Conservation (phyloP, 2,888 invertebrate species). For the Belgica antarctica region DNA sequence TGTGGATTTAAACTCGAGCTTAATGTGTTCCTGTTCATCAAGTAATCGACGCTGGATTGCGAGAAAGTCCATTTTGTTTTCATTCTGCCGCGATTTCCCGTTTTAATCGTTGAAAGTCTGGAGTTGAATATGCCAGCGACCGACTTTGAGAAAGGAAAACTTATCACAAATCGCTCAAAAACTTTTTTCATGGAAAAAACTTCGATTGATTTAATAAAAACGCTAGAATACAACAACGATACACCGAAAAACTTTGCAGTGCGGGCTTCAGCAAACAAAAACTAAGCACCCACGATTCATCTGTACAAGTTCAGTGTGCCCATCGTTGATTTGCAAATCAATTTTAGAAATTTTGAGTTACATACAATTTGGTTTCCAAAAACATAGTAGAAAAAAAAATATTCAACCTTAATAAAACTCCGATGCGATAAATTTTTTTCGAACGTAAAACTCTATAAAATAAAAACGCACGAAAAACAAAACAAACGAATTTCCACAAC, state of each 20-base stretch:
- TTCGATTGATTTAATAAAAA: constrained; percentile 22
- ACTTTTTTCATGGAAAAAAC: constrained; percentile 1
- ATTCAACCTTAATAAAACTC: too few relatives aligned
- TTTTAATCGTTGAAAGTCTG: background rate
- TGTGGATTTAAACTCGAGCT: too few relatives aligned
- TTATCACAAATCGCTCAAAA: background rate
- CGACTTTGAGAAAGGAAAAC: background rate
- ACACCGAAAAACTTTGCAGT: background rate
- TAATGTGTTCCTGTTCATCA: too few relatives aligned
- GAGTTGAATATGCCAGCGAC: background rate
- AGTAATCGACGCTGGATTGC: too few relatives aligned
- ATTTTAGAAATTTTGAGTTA: too few relatives aligned
- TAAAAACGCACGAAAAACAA: constrained; percentile 11
- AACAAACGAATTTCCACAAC: constrained; percentile 7
- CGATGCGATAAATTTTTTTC: constrained; percentile 13
- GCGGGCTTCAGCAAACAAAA: background rate
- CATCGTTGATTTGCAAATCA: too few relatives aligned
- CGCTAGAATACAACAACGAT: background rate
- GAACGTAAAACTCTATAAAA: constrained; percentile 7
- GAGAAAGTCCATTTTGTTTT: too few relatives aligned
- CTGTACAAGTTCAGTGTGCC: too few relatives aligned
- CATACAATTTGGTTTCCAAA: too few relatives aligned
- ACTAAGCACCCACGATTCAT: too few relatives aligned
- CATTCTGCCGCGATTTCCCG: too few relatives aligned
- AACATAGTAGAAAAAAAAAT: too few relatives aligned